Percentiles rank a stretch among this genome's conserved stretches.
These are phyloP conservation scores for Bembecia ichneumoniformis DNA, from an alignment of 2,888 invertebrate genomes.

Conservation along the genomic window DNA sequence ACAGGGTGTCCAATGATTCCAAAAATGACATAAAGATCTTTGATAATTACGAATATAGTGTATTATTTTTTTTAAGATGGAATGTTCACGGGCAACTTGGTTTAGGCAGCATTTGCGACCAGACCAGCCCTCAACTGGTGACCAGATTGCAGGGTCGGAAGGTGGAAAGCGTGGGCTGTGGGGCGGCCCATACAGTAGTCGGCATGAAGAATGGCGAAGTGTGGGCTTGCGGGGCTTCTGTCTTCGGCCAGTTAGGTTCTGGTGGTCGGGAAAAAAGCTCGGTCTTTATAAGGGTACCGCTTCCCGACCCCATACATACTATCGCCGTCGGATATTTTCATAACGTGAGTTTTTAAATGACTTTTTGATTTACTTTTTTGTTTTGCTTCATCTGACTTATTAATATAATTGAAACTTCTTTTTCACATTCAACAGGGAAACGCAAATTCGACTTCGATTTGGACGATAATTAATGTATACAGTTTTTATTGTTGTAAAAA, in stretches of 20 bases:
- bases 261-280: constrained; percentile 74
- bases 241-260: constrained; percentile 84
- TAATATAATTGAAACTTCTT: no score
- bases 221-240: constrained; percentile 79
- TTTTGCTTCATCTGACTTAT: no score
- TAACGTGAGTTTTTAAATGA: constrained; percentile 57
- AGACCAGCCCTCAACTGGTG: constrained; percentile 51
- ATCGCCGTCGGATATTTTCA: constrained; percentile 77
- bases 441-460: no score
- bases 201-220: constrained; percentile 79
- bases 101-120: constrained; percentile 83
- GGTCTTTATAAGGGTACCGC: constrained; percentile 64
- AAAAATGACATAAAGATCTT: no score
- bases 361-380: not conserved
- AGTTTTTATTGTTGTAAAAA: no score
- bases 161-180: constrained; percentile 61
- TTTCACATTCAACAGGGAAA: no score
- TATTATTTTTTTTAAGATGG: constrained; percentile 71
- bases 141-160: constrained; percentile 58
- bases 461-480: no score
- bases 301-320: constrained; percentile 40
- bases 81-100: constrained; percentile 95
- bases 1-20: no score
- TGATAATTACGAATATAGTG: no score
- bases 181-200: constrained; percentile 82